phyloP scores from a whole-genome alignment of 2,888 invertebrate genomes.

The Cyaniris semiargus region DNA sequence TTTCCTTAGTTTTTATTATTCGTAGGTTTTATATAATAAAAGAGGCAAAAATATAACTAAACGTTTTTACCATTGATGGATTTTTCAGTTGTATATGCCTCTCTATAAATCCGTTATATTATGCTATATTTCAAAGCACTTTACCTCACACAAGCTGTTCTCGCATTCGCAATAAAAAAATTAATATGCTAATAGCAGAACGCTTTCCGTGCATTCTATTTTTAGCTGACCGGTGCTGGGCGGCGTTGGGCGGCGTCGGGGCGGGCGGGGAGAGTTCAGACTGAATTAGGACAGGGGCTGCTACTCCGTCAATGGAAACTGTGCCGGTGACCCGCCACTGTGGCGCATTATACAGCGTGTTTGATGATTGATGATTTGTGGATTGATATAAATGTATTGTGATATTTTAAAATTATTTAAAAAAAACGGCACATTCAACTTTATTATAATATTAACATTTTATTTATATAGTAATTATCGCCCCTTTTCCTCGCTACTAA shows the following conservation, averaged over 20 bases:
- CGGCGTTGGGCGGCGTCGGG: neutral
- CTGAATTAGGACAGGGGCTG: slow-evolving; percentile 38
- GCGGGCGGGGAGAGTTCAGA: neutral
- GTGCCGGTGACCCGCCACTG: slow-evolving; percentile 72
- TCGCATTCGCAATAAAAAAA: neutral
- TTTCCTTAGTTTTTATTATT: too few relatives aligned
- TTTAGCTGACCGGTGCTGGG: slow-evolving; percentile 23
- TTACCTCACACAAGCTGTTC: neutral
- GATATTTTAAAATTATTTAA: too few relatives aligned
- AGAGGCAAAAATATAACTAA: too few relatives aligned
- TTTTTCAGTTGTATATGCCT: too few relatives aligned
- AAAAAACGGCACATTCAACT: too few relatives aligned
- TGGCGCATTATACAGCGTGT: slow-evolving; percentile 56
- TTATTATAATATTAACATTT: too few relatives aligned
- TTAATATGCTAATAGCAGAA: neutral
- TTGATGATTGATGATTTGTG: neutral
- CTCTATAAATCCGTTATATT: neutral
- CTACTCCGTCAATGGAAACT: slow-evolving; percentile 70
- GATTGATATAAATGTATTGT: too few relatives aligned
- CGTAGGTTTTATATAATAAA: too few relatives aligned
- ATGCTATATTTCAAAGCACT: neutral
- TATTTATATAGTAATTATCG: too few relatives aligned
- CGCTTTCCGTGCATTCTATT: slow-evolving; percentile 7
- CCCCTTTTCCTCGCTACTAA: too few relatives aligned
- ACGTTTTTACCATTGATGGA: too few relatives aligned